A percentile compares a stretch with the other conserved stretches of the same genome.
These are phyloP conservation scores for Nixonia krombeini DNA, from an alignment of 1,140 invertebrate genomes.

Conservation along the genomic window DNA sequence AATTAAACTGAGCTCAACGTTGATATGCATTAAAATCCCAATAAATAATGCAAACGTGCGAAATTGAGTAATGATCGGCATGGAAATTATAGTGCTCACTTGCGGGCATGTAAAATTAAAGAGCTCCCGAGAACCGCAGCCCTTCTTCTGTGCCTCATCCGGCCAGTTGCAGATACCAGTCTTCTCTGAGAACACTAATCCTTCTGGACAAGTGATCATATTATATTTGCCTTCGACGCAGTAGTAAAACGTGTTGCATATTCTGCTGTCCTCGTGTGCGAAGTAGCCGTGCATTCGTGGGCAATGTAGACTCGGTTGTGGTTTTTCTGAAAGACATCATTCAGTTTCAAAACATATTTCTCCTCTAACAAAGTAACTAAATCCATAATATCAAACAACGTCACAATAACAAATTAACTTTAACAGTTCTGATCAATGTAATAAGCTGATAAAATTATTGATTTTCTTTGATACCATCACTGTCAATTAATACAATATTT, in stretches of 20 bases:
- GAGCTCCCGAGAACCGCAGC: constrained; percentile 86
- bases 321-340: constrained; percentile 75
- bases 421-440: no score
- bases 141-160: constrained; percentile 88
- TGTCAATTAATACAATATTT: no score
- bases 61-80: not conserved
- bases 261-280: constrained; percentile 82
- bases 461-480: no score
- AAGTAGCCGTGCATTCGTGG: constrained; percentile 90
- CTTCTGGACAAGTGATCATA: constrained; percentile 89
- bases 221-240: constrained; percentile 92
- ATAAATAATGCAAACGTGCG: not conserved
- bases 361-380: no score
- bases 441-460: no score
- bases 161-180: constrained; percentile 93
- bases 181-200: constrained; percentile 89
- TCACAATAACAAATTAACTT: not conserved
- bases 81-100: constrained; percentile 14
- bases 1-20: no score
- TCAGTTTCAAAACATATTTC: not conserved
- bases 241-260: constrained; percentile 92
- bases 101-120: constrained; percentile 89
- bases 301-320: constrained; percentile 82
- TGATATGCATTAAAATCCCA: no score
- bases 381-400: not conserved